These are phyloP conservation scores for Mythimna impura DNA, from an alignment of 2,888 invertebrate genomes.

Conservation along the genomic window DNA sequence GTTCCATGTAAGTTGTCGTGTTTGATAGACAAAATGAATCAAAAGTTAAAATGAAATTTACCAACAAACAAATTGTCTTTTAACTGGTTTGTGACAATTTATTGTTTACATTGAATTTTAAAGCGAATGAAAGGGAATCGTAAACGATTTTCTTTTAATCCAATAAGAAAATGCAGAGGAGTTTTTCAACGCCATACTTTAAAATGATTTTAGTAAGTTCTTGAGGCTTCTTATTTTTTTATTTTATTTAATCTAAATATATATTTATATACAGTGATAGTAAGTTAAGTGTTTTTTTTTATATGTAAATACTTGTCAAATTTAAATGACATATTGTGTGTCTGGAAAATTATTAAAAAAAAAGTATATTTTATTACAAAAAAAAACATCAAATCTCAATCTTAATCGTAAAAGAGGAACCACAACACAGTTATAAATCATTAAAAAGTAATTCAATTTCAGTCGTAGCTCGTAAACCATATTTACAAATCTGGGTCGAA, in stretches of 20 bases:
- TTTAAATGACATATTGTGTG: no score
- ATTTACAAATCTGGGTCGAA: neutral
- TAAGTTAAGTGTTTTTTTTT: no score
- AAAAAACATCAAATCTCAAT: no score
- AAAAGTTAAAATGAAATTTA: neutral
- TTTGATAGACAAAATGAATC: neutral
- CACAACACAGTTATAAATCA: neutral
- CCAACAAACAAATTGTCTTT: neutral
- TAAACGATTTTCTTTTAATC: neutral
- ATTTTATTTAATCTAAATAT: no score
- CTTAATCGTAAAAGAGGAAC: neutral
- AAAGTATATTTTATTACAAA: no score
- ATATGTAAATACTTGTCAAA: no score
- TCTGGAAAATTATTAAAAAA: no score
- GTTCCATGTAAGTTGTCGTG: neutral
- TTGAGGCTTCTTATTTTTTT: no score
- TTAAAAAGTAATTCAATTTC: neutral
- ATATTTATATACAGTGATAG: no score
- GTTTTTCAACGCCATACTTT: no score
- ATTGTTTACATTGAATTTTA: neutral
- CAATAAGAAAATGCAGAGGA: no score
- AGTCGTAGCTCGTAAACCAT: neutral
- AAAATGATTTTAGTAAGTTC: no score
- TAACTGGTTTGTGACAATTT: neutral
- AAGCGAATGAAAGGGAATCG: neutral